These are phyloP conservation scores for Coranthus polyacanthus DNA, from an alignment of 2,797 vertebrate species.

Conservation along the genomic window DNA sequence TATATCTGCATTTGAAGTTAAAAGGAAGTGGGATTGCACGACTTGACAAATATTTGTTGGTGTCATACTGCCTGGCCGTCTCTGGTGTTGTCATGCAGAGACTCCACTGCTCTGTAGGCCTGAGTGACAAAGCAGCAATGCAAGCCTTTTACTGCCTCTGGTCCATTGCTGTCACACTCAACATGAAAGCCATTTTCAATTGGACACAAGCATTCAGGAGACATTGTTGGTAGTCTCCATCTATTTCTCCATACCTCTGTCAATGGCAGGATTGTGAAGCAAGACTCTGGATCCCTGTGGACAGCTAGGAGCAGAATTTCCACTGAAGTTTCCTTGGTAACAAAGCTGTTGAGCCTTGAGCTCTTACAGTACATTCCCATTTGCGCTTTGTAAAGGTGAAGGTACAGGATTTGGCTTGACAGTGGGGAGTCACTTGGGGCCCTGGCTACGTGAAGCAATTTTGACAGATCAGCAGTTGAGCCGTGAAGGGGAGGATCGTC, in stretches of 20 bases:
- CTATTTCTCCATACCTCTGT: slow-evolving; percentile 50
- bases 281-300: slow-evolving; percentile 56
- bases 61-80: neutral
- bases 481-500: slow-evolving; percentile 39
- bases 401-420: slow-evolving; percentile 72
- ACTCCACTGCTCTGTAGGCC: neutral
- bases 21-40: neutral
- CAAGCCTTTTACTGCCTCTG: slow-evolving; percentile 16
- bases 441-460: slow-evolving; percentile 60
- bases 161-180: slow-evolving; percentile 31
- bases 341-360: slow-evolving; percentile 73
- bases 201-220: slow-evolving; percentile 52
- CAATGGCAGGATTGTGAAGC: slow-evolving; percentile 54
- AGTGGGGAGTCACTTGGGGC: slow-evolving; percentile 64
- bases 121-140: slow-evolving; percentile 16
- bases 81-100: neutral
- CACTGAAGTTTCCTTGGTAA: slow-evolving; percentile 73
- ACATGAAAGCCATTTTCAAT: slow-evolving; percentile 48
- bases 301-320: slow-evolving; percentile 52
- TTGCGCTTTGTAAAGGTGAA: slow-evolving; percentile 75
- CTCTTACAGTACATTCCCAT: slow-evolving; percentile 70
- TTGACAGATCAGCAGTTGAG: slow-evolving; percentile 73
- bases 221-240: slow-evolving; percentile 49
- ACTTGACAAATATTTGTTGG: neutral
- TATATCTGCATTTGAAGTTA: neutral